Conservation (phyloP, 1,140 invertebrate genomes). For the Arctopsyche grandis region DNA sequence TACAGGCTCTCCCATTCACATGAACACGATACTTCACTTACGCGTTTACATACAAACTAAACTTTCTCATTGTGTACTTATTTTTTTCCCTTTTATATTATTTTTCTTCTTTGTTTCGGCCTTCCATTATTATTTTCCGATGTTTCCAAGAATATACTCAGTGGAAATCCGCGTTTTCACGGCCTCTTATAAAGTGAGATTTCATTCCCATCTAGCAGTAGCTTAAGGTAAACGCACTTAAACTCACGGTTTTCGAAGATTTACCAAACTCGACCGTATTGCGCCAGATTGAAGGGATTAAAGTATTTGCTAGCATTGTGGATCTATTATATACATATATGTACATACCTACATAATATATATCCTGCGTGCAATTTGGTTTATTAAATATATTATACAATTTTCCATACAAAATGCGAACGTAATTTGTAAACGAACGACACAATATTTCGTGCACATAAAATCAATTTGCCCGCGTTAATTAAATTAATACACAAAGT, state of each 20-base stretch:
- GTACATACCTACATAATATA: too few species aligned
- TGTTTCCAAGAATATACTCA: background rate
- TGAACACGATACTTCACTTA: conserved; percentile 20
- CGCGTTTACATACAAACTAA: conserved; percentile 1
- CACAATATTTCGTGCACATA: too few species aligned
- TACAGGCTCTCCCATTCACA: background rate
- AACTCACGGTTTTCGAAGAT: conserved; percentile 13
- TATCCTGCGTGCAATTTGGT: too few species aligned
- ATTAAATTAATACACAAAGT: too few species aligned
- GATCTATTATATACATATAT: background rate
- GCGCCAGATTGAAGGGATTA: conserved; percentile 11
- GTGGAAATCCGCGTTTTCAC: conserved; percentile 6
- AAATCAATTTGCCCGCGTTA: too few species aligned
- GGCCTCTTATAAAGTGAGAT: background rate
- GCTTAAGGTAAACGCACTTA: conserved; percentile 22
- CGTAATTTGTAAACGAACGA: too few species aligned
- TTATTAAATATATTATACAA: too few species aligned
- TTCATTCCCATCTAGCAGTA: conserved; percentile 10
- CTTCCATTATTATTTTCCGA: background rate
- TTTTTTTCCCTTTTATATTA: background rate
- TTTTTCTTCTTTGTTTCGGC: background rate
- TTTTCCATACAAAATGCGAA: too few species aligned
- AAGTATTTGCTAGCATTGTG: background rate
- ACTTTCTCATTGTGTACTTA: background rate
- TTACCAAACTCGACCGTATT: background rate